A percentile compares a stretch with the other conserved stretches of the same genome.
Evolutionary conservation across 2,797 vertebrate genomes (phyloP).

Genomic region (Diglossa cyanea): DNA sequence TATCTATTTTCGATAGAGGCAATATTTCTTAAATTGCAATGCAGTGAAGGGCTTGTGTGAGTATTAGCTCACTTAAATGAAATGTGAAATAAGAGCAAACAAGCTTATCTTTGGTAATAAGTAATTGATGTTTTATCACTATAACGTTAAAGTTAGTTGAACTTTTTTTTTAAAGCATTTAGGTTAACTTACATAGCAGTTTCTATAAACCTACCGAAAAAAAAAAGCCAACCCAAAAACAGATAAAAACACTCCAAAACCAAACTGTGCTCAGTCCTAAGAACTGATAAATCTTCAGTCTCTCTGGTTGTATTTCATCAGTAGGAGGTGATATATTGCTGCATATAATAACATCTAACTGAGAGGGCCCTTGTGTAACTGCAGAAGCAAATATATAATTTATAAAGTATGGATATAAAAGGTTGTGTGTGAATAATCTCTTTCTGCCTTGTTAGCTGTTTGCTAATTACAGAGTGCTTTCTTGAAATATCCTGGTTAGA

Average conservation of each 20-base stretch:
- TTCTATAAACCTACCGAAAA: not conserved
- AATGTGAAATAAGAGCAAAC: not conserved
- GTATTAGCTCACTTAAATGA: not conserved
- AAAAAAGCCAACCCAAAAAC: not conserved
- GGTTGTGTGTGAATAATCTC: not conserved
- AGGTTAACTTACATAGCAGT: not conserved
- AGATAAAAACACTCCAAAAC: not conserved
- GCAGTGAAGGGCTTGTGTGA: not conserved
- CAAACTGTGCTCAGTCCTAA: not conserved
- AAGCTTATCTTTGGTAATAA: constrained; percentile 21
- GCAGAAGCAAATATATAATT: not conserved
- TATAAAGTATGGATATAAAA: not conserved
- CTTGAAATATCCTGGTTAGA: not conserved
- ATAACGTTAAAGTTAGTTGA: not conserved
- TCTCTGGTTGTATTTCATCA: not conserved
- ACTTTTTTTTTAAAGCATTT: not conserved
- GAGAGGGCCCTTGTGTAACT: not conserved
- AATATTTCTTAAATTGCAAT: not conserved
- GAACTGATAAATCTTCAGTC: not conserved
- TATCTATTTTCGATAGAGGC: not conserved
- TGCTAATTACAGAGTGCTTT: constrained; percentile 3
- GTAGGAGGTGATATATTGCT: not conserved
- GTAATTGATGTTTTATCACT: not conserved
- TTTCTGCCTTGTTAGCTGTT: not conserved
- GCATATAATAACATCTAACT: not conserved